phyloP scores from a whole-genome alignment of 2,797 vertebrate species.

The Uromys caudimaculatus region DNA sequence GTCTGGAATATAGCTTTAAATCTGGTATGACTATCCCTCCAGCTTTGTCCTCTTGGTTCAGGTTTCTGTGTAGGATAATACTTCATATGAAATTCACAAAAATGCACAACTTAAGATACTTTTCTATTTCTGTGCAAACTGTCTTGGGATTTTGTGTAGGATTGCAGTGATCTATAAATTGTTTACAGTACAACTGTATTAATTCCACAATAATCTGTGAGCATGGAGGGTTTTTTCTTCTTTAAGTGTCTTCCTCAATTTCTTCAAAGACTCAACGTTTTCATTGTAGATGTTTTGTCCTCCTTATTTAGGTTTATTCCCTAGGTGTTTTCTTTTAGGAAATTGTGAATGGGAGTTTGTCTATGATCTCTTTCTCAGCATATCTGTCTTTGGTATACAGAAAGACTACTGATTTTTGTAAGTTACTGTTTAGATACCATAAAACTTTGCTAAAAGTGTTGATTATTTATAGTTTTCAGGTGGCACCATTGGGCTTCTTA shows the following conservation, averaged over 20 bases:
- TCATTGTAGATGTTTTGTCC: background rate
- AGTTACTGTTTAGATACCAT: background rate
- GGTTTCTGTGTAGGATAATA: background rate
- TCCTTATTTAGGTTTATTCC: background rate
- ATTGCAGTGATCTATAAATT: background rate
- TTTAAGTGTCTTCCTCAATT: background rate
- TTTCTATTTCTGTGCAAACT: background rate
- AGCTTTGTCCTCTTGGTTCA: background rate
- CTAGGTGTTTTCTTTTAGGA: background rate
- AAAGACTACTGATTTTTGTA: background rate
- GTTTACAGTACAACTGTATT: background rate
- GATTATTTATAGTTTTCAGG: background rate
- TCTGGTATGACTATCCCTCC: background rate
- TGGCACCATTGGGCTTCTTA: background rate
- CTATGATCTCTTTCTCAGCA: background rate
- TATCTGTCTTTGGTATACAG: background rate
- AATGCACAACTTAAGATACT: background rate
- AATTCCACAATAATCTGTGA: background rate
- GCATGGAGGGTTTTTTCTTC: background rate
- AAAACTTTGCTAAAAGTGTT: background rate
- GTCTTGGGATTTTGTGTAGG: background rate
- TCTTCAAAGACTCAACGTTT: background rate
- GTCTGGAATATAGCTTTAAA: background rate
- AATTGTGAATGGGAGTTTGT: background rate
- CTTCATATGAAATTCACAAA: background rate